Base-by-base conservation (phyloP, 2,797 vertebrate genomes). In the Esox lucius region DNA sequence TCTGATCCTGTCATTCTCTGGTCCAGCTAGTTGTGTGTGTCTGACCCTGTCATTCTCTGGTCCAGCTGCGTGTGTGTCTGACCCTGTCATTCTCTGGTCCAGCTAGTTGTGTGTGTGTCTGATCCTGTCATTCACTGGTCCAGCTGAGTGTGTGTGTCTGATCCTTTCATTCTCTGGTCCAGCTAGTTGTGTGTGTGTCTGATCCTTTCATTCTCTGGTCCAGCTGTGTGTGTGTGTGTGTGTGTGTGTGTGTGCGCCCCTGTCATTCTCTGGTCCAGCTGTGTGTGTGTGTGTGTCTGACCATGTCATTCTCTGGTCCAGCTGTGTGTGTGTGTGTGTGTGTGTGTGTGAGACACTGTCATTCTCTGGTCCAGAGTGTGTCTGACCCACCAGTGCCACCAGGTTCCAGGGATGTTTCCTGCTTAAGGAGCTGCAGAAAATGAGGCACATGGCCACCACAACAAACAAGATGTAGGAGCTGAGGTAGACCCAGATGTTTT, bases 331-430 rank as follows among this genome's bases (percentile, higher is more conserved):
- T 33, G 64, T 33, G 22, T 2, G 13, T 66, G 2, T 16, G 66
- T 24, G 6, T 65, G 26, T 24, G 1, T 39, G 16, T 26, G 22
- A n/a, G n/a, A n/a, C n/a, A n/a, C n/a, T n/a, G n/a, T n/a, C n/a
- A n/a, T n/a, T n/a, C n/a, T n/a, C n/a, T n/a, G n/a, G n/a, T n/a
- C n/a, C n/a, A n/a, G n/a, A n/a, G 28, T 3, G 28, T 31, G 28
- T 51, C 7, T 26, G 0, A 84, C 93, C 81, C 86, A 97, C 96
- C 94, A 97, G 92, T 0, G 91, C 94, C 3, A 97, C 67, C 0
- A 97, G 87, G 89, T 98, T 98, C 96, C 96, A 97, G 5, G 96
- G 96, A 83, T 97, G 92, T 75, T 89, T 90, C 1, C 95, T 90
- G 19, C 94, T 93, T 86, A 95, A 93, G 49, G 94, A 93, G 4